Conservation (phyloP, 2,797 vertebrate species). For the Triplophysa yarkandensis region DNA sequence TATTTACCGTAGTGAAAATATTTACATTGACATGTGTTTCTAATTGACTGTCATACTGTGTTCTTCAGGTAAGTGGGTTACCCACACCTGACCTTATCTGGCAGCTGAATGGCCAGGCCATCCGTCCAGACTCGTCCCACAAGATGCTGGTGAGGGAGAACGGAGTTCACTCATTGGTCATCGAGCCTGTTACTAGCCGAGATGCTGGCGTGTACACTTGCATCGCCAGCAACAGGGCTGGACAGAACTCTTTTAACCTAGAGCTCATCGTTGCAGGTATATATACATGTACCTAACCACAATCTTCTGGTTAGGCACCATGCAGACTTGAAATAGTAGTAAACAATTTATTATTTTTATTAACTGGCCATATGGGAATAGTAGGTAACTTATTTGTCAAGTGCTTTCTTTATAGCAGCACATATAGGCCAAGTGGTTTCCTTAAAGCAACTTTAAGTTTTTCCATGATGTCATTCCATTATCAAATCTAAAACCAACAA, state of each 20-base stretch:
- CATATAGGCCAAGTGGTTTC: no score
- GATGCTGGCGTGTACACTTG: slow-evolving; percentile 97
- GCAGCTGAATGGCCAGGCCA: slow-evolving; percentile 91
- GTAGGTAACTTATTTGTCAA: no score
- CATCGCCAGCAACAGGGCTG: slow-evolving; percentile 92
- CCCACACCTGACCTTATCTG: slow-evolving; percentile 95
- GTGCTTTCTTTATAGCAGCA: no score
- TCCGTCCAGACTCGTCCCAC: slow-evolving; percentile 90
- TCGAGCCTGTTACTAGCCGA: slow-evolving; percentile 90
- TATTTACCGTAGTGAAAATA: no score
- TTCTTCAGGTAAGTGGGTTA: slow-evolving; percentile 89
- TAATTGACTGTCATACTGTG: neutral
- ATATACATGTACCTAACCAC: neutral
- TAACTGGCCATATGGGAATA: no score
- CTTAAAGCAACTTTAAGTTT: no score
- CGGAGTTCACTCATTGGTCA: slow-evolving; percentile 93
- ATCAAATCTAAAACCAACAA: no score
- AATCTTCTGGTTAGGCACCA: slow-evolving; percentile 1
- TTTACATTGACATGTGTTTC: neutral
- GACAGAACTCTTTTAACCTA: slow-evolving; percentile 96
- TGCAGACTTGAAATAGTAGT: no score
- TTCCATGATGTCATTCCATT: no score
- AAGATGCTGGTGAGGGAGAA: slow-evolving; percentile 98
- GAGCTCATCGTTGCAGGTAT: slow-evolving; percentile 96
- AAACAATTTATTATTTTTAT: no score